Evolutionary conservation across 2,888 invertebrate genomes (phyloP), one percentile per base, ranked within the genome.

Genomic region (Drosophila neonasuta): DNA sequence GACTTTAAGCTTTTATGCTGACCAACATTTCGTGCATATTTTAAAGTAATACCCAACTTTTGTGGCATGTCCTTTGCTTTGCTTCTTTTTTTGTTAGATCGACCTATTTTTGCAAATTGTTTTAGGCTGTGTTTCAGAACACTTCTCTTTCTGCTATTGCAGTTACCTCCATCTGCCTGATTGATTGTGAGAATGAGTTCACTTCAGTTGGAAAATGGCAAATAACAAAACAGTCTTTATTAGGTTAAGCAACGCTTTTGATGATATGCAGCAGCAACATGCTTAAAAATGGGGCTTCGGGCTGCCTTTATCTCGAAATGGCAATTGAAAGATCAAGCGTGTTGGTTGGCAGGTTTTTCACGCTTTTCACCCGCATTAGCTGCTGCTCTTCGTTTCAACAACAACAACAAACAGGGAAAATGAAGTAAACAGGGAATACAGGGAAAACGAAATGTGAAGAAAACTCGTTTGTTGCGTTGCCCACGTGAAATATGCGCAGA

Each of bases 401-500:
- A 10, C 32, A 32, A 32, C 32, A 32, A 6, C 1, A 4, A 36
- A 36, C 24, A 6, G 24, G 24, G 1, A 36, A n/a, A 15, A 45
- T 34, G 36, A 36, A 17, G 24, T 8, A 30, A 13, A 46, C 7
- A 29, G 24, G 15, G 41, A 11, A 54, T 32, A 32, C n/a, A 15
- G 15, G 30, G 17, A 15, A 42, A 30, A 45, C 17, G 24, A 32
- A 30, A 49, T 32, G 61, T 5, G 30, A 52, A 52, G 15, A 45
- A 58, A 57, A 41, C 13, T 29, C 24, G 24, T 46, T 46, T 36
- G 67, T 62, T 39, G 56, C 48, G 67, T 62, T 39, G 56, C 48
- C 65, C 39, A 69, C 66, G 70, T 65, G 62, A 81, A 86, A 83
- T 80, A 81, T 80, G 74, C 77, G 51, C 58, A 61, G 84, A 71